A percentile compares a stretch with the other conserved stretches of the same genome.
Conservation (phyloP, 2,113 vertebrate genomes). For the Heloderma charlesbogerti region DNA sequence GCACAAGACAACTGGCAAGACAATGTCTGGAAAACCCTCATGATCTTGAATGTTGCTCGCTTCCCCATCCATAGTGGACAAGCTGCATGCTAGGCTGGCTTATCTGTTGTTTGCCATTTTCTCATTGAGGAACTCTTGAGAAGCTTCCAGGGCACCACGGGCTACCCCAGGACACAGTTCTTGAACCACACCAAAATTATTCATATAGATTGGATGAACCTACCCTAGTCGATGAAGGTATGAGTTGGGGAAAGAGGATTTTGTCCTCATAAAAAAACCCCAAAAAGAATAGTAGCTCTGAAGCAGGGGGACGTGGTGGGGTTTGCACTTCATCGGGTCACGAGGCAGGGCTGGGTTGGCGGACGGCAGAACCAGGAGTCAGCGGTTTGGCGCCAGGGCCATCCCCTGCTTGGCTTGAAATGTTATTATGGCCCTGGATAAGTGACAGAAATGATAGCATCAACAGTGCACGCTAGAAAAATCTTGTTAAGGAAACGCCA, state of each 20-base stretch:
- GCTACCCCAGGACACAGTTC: background rate
- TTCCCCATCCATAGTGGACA: too few species aligned
- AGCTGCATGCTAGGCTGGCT: background rate
- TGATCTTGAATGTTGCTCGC: too few species aligned
- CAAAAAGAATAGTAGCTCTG: background rate
- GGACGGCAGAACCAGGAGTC: background rate
- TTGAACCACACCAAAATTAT: background rate
- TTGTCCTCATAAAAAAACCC: background rate
- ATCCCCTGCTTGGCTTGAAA: background rate
- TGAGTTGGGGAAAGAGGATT: background rate
- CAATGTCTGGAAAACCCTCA: too few species aligned
- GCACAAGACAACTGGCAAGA: too few species aligned
- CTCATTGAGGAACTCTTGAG: background rate
- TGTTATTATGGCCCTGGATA: slow-evolving; percentile 11
- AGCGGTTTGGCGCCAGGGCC: background rate
- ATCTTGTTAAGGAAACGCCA: slow-evolving; percentile 6
- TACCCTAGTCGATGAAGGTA: background rate
- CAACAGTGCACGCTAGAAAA: slow-evolving; percentile 2
- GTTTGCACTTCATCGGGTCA: background rate
- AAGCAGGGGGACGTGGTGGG: background rate
- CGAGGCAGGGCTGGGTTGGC: background rate
- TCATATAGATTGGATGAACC: background rate
- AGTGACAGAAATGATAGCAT: slow-evolving; percentile 21
- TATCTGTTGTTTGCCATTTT: background rate
- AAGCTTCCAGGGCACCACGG: background rate